These are phyloP conservation scores for Altica lythri DNA, from an alignment of 2,888 invertebrate species.

Conservation along the genomic window DNA sequence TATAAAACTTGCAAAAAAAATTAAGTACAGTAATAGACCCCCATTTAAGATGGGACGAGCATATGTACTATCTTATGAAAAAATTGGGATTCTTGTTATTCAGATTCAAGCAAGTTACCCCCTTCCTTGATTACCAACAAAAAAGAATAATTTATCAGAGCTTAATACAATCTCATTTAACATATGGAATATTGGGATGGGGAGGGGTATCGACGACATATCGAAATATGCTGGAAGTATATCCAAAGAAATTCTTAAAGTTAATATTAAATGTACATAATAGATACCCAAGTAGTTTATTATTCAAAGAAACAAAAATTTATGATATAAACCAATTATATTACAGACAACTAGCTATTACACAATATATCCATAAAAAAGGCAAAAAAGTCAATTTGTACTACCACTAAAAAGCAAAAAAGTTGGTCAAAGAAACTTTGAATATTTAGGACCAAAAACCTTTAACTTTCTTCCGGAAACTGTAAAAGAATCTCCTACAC, in stretches of 20 bases:
- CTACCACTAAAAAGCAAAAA: background rate
- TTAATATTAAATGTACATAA: constrained; percentile 4
- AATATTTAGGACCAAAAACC: background rate
- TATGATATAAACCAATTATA: constrained; percentile 7
- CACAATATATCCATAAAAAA: constrained; percentile 2
- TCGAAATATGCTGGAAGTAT: constrained; percentile 7
- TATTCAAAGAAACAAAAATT: background rate
- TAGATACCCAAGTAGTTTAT: constrained; percentile 5
- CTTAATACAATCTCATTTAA: constrained; percentile 9
- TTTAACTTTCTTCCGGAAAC: background rate
- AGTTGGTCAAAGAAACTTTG: too few species aligned
- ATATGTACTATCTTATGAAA: constrained; percentile 1
- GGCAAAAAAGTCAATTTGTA: constrained; percentile 1
- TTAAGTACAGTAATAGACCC: constrained; percentile 8
- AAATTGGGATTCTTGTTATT: constrained; percentile 9
- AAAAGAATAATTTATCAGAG: constrained; percentile 12
- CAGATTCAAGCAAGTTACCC: constrained; percentile 8
- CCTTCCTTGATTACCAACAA: constrained; percentile 5
- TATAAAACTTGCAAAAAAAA: background rate
- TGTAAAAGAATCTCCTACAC: background rate
- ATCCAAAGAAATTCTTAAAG: constrained; percentile 11
- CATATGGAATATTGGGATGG: constrained; percentile 11
- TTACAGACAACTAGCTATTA: constrained; percentile 7
- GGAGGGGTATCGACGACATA: constrained; percentile 10
- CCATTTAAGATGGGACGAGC: constrained; percentile 9